These are phyloP conservation scores for Selenia dentaria DNA, from an alignment of 2,888 invertebrate species.

Conservation along the genomic window DNA sequence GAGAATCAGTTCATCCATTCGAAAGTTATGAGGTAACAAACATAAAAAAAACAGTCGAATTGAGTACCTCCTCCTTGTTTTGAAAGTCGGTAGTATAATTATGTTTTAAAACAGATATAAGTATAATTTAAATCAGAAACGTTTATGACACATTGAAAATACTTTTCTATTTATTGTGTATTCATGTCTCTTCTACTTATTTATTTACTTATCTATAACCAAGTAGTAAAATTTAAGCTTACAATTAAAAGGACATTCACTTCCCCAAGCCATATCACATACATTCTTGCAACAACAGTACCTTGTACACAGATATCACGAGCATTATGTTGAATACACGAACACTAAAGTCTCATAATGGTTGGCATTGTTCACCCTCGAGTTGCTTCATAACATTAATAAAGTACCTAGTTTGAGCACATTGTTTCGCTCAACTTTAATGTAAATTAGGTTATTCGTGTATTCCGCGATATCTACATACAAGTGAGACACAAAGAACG, in stretches of 20 bases:
- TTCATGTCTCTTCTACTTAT: too few relatives aligned
- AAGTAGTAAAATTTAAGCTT: constrained; percentile 7
- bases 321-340: background rate
- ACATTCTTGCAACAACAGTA: constrained; percentile 14
- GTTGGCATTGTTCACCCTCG: background rate
- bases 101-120: too few relatives aligned
- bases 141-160: too few relatives aligned
- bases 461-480: constrained; percentile 7
- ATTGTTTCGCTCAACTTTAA: constrained; percentile 3
- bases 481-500: background rate
- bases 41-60: too few relatives aligned
- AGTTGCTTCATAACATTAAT: background rate
- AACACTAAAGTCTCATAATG: background rate
- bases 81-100: too few relatives aligned
- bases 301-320: constrained; percentile 7
- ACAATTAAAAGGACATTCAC: constrained; percentile 16
- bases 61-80: too few relatives aligned
- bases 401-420: constrained; percentile 5
- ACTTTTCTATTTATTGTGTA: too few relatives aligned
- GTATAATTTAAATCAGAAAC: too few relatives aligned
- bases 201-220: too few relatives aligned
- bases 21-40: too few relatives aligned
- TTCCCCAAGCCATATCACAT: constrained; percentile 16
- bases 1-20: too few relatives aligned
- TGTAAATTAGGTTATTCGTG: background rate